A percentile compares a stretch with the other conserved stretches of the same genome.
phyloP scores from a whole-genome alignment of 2,888 invertebrate genomes.

The Rosalia funebris region DNA sequence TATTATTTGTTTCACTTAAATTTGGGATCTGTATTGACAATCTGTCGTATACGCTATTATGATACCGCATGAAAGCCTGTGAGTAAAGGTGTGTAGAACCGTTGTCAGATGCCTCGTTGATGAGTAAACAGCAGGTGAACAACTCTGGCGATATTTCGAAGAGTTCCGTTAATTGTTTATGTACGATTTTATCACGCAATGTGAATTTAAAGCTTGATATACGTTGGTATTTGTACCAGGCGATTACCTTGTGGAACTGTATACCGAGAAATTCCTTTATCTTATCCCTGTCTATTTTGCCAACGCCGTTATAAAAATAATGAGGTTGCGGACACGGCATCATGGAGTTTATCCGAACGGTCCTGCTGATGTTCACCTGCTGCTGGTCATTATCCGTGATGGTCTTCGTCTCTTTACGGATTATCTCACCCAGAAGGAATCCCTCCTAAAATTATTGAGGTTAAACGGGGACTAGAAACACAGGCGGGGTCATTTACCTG shows the following conservation, averaged over 20 bases:
- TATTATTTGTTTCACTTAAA: slow-evolving; percentile 57
- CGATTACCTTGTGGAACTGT: slow-evolving; percentile 70
- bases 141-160: slow-evolving; percentile 69
- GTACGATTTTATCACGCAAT: slow-evolving; percentile 71
- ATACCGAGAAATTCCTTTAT: slow-evolving; percentile 67
- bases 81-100: slow-evolving; percentile 72
- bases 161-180: slow-evolving; percentile 70
- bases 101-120: slow-evolving; percentile 65
- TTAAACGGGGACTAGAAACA: slow-evolving; percentile 9
- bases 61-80: slow-evolving; percentile 72
- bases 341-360: slow-evolving; percentile 71
- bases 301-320: slow-evolving; percentile 69
- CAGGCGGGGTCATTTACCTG: slow-evolving; percentile 65
- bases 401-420: slow-evolving; percentile 72
- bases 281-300: slow-evolving; percentile 69
- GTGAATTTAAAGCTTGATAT: slow-evolving; percentile 69
- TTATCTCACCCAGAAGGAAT: slow-evolving; percentile 73
- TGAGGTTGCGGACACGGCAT: slow-evolving; percentile 70
- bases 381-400: slow-evolving; percentile 76
- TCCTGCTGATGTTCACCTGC: slow-evolving; percentile 70
- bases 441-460: slow-evolving; percentile 65
- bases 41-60: slow-evolving; percentile 67
- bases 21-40: slow-evolving; percentile 67
- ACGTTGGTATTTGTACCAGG: slow-evolving; percentile 75
- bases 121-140: slow-evolving; percentile 73